Percentiles rank a stretch among this genome's conserved stretches.
Evolutionary conservation across 2,888 invertebrate species (phyloP).

Genomic region (Sinotaia quadrata): DNA sequence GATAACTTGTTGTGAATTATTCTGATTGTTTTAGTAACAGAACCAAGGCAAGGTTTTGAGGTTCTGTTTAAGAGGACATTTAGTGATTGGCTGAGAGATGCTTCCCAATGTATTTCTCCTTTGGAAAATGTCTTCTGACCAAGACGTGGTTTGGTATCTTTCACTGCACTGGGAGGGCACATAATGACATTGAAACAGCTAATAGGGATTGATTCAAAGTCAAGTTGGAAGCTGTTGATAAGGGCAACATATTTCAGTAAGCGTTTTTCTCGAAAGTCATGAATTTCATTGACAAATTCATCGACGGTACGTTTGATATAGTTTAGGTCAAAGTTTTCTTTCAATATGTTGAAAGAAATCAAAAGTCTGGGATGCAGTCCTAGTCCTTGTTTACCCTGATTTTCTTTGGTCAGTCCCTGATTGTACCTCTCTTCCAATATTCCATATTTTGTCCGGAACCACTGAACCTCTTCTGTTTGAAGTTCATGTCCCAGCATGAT

Average conservation of each 20-base stretch:
- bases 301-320: conserved; percentile 47
- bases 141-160: conserved; percentile 27
- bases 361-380: conserved; percentile 46
- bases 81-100: conserved; percentile 39
- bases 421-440: conserved; percentile 39
- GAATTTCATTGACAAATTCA: conserved; percentile 44
- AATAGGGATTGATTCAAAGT: conserved; percentile 45
- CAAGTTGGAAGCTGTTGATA: conserved; percentile 52
- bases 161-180: neutral
- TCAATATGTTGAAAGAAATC: conserved; percentile 58
- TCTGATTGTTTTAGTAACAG: conserved; percentile 41
- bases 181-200: conserved; percentile 49
- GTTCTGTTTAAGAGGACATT: conserved; percentile 45
- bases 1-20: conserved; percentile 44
- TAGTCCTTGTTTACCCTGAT: too few species aligned
- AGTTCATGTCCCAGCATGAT: conserved; percentile 44
- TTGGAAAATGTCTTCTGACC: conserved; percentile 26
- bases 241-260: conserved; percentile 50
- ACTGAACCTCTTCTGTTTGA: conserved; percentile 39
- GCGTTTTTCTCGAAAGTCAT: conserved; percentile 33
- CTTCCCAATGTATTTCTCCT: conserved; percentile 44
- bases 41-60: conserved; percentile 41
- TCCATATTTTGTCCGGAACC: conserved; percentile 48
- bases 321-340: conserved; percentile 49
- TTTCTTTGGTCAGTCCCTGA: conserved; percentile 18